These are phyloP conservation scores for Mesoclemmys tuberculata DNA, from an alignment of 2,113 vertebrate genomes.

Conservation along the genomic window DNA sequence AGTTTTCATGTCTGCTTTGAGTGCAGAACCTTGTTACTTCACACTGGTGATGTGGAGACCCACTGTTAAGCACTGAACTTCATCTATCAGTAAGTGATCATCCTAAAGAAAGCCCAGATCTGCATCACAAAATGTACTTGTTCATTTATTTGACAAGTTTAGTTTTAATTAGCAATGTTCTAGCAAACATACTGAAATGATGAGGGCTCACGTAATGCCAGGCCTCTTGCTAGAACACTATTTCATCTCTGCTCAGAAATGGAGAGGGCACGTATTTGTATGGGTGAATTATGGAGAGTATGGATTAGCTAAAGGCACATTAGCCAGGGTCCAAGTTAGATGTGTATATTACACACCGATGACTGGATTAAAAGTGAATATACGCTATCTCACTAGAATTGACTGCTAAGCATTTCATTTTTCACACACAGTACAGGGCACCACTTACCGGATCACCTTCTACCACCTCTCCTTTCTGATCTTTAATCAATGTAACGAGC, in stretches of 20 bases:
- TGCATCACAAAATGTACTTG: not conserved
- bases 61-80: not conserved
- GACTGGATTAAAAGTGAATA: accelerated
- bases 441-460: constrained; percentile 94
- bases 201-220: not conserved
- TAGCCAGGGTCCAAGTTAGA: no score
- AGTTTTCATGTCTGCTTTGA: not conserved
- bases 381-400: not conserved
- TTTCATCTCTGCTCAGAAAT: not conserved
- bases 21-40: not conserved
- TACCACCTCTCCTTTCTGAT: constrained; percentile 90
- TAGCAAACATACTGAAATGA: not conserved
- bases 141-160: not conserved
- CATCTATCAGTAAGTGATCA: not conserved
- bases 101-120: not conserved
- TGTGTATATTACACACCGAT: not conserved
- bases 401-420: not conserved
- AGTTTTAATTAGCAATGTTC: not conserved
- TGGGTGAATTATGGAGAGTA: not conserved
- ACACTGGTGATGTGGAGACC: not conserved
- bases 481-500: constrained; percentile 91
- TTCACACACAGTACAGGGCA: accelerated
- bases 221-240: not conserved
- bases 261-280: not conserved
- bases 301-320: not conserved